These are phyloP conservation scores for Acronicta leporina DNA, from an alignment of 2,888 invertebrate species.

Conservation along the genomic window DNA sequence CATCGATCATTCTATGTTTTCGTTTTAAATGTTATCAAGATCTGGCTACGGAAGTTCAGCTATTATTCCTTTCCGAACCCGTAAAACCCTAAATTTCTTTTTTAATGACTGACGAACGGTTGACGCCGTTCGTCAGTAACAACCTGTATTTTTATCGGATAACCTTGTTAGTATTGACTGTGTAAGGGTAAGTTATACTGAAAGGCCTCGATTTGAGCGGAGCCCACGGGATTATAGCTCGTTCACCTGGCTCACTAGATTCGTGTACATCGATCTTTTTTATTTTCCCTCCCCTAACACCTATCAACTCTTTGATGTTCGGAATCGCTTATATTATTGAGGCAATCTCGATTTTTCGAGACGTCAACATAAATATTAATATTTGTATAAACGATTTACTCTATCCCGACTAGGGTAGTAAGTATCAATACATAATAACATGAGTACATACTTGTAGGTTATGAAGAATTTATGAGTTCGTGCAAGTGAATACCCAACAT, in stretches of 20 bases:
- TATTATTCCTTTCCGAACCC: not conserved
- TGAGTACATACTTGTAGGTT: conserved; percentile 15
- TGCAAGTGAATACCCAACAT: conserved; percentile 22
- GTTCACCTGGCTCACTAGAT: conserved; percentile 61
- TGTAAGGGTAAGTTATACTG: conserved; percentile 45
- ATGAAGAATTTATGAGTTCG: conserved; percentile 22
- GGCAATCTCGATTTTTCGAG: conserved; percentile 60
- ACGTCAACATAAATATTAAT: conserved; percentile 50
- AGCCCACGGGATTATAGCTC: conserved; percentile 57
- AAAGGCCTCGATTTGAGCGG: conserved; percentile 57
- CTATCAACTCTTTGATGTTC: conserved; percentile 66
- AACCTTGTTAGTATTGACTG: conserved; percentile 30
- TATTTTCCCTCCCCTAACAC: conserved; percentile 60
- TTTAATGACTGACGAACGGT: conserved; percentile 22
- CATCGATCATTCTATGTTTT: too few relatives aligned
- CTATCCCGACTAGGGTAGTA: conserved; percentile 14
- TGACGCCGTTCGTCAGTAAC: conserved; percentile 1
- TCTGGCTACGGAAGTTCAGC: not conserved
- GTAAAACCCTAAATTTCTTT: conserved; percentile 8
- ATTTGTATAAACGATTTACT: conserved; percentile 41
- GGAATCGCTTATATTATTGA: conserved; percentile 65
- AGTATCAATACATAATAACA: conserved; percentile 18
- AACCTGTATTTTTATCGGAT: conserved; percentile 45
- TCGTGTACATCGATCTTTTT: conserved; percentile 63
- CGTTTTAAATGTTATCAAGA: too few relatives aligned